Conservation (phyloP, 2,113 vertebrate species). For the Leiothrix lutea region DNA sequence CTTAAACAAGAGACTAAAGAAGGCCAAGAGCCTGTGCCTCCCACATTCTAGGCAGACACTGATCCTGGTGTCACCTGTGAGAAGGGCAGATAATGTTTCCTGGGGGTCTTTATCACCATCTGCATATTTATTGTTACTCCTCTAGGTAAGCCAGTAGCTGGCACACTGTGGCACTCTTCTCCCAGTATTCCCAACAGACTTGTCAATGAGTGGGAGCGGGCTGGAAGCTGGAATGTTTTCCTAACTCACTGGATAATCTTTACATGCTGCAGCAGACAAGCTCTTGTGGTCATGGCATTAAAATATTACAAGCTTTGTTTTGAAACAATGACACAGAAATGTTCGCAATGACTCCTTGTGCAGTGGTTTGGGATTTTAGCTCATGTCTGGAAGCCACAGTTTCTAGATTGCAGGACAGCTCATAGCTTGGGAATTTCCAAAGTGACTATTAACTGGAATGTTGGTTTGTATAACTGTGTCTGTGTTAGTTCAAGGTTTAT, state of each 20-base stretch:
- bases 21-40: background rate
- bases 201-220: background rate
- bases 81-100: background rate
- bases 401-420: conserved; percentile 69
- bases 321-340: conserved; percentile 66
- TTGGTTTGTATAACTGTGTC: conserved; percentile 39
- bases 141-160: background rate
- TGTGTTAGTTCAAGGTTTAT: conserved; percentile 19
- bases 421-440: conserved; percentile 72
- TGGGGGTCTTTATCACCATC: background rate
- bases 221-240: conserved; percentile 2
- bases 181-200: background rate
- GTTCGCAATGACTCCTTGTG: conserved; percentile 59
- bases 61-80: background rate
- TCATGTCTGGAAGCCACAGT: conserved; percentile 70
- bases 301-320: conserved; percentile 72
- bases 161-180: background rate
- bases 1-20: background rate
- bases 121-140: background rate
- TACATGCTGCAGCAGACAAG: conserved; percentile 47
- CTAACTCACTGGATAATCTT: background rate
- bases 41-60: background rate
- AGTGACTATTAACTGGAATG: conserved; percentile 50
- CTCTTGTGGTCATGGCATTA: conserved; percentile 58
- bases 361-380: conserved; percentile 67